Conservation (phyloP, 2,797 vertebrate genomes). For the Anniella stebbinsi region DNA sequence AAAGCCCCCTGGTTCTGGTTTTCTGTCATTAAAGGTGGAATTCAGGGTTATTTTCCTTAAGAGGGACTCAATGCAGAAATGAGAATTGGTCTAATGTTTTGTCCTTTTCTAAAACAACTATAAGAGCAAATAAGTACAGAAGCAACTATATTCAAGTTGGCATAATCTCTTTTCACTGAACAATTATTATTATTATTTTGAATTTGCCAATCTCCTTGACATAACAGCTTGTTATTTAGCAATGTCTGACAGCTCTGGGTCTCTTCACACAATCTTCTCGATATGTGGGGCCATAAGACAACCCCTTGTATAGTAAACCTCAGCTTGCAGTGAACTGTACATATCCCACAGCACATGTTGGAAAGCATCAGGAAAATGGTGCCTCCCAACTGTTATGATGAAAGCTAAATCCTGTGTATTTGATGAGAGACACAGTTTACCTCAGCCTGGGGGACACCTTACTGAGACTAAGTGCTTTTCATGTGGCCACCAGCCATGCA, state of each 20-base stretch:
- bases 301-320: not conserved
- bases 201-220: conserved; percentile 19
- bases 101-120: conserved; percentile 41
- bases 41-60: conserved; percentile 23
- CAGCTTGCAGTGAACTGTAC: not conserved
- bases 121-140: conserved; percentile 29
- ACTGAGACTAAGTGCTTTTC: not conserved
- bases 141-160: conserved; percentile 33
- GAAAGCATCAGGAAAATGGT: not conserved
- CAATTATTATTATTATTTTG: conserved; percentile 38
- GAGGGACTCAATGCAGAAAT: conserved; percentile 36
- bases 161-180: conserved; percentile 1
- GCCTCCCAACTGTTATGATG: not conserved
- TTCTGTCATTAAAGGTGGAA: not conserved
- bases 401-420: not conserved
- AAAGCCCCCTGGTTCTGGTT: conserved; percentile 46
- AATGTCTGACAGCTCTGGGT: not conserved
- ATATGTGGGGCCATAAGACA: too few species aligned
- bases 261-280: not conserved
- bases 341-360: not conserved
- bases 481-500: not conserved
- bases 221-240: conserved; percentile 19
- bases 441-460: not conserved
- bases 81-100: conserved; percentile 24
- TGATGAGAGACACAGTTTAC: too few species aligned